Evolutionary conservation across 2,888 invertebrate genomes (phyloP).

Genomic region (Drosophila neotestacea): DNA sequence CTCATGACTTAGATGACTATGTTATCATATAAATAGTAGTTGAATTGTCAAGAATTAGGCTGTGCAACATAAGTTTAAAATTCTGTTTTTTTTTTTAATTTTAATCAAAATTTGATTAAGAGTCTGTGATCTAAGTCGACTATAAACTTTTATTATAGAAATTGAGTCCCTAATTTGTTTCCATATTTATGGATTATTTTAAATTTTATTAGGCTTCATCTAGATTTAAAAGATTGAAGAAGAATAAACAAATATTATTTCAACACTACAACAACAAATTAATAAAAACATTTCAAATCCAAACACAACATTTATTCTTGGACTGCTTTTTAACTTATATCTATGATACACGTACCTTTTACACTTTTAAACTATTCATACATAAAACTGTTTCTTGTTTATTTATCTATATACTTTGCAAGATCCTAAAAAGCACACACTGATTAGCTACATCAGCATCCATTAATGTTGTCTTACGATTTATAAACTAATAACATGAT

Average conservation of each 20-base stretch:
- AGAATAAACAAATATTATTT: background rate
- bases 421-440: conserved; percentile 23
- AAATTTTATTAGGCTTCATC: background rate
- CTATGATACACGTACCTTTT: conserved; percentile 12
- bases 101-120: background rate
- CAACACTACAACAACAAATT: conserved; percentile 1
- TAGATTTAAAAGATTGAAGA: background rate
- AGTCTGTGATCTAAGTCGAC: no score
- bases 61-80: no score
- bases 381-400: conserved; percentile 10
- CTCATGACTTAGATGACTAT: no score
- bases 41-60: no score
- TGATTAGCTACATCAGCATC: conserved; percentile 21
- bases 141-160: no score
- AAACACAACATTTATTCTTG: conserved; percentile 8
- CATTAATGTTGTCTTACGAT: conserved; percentile 55
- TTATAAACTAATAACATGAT: conserved; percentile 1
- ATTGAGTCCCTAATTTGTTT: no score
- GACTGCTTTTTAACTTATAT: conserved; percentile 27
- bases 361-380: conserved; percentile 5
- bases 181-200: background rate
- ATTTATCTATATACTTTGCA: conserved; percentile 26
- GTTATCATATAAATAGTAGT: no score
- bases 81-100: background rate
- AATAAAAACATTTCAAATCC: background rate